These are phyloP conservation scores for Cebus imitator DNA, from an alignment of 2,113 vertebrate species.

Conservation along the genomic window DNA sequence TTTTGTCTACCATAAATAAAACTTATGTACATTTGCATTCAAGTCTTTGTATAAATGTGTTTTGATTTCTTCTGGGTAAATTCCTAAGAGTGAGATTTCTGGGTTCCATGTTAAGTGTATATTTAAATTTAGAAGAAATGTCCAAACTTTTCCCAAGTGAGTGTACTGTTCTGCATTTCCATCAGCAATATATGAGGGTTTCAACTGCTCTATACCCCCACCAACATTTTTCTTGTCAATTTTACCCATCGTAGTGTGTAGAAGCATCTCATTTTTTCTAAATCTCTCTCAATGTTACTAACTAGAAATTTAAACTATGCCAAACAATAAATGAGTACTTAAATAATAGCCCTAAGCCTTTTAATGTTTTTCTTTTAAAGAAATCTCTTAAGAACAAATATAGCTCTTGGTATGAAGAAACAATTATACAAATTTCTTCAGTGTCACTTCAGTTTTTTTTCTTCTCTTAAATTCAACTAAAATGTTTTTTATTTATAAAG, in stretches of 20 bases:
- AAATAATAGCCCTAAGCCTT: neutral
- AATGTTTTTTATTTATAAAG: neutral
- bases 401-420: neutral
- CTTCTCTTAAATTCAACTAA: constrained; percentile 5
- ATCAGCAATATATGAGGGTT: neutral
- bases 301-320: neutral
- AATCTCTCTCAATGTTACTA: neutral
- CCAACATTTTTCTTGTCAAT: neutral
- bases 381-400: neutral
- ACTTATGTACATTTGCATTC: neutral
- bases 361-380: neutral
- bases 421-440: constrained; percentile 6
- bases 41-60: neutral
- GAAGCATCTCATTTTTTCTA: neutral
- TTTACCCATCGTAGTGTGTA: neutral
- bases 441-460: neutral
- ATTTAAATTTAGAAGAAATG: neutral
- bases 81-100: neutral
- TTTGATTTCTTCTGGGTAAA: neutral
- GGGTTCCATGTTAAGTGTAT: neutral
- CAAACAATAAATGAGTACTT: constrained; percentile 4
- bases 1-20: neutral
- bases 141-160: neutral
- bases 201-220: neutral
- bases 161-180: neutral